These are phyloP conservation scores for Malurus splendens DNA, from an alignment of 2,797 vertebrate species.

Conservation along the genomic window DNA sequence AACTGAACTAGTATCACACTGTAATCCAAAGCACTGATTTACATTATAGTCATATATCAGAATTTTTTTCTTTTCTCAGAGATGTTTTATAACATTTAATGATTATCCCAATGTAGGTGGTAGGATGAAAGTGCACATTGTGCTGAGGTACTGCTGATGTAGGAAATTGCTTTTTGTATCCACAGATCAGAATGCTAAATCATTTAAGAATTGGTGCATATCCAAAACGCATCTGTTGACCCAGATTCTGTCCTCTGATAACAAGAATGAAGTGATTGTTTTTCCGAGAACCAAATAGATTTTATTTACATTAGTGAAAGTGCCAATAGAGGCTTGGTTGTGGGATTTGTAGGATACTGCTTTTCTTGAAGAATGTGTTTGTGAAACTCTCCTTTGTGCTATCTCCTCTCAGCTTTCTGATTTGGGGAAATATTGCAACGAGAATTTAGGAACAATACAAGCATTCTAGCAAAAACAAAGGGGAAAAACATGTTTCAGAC, in stretches of 20 bases:
- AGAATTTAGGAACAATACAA: background rate
- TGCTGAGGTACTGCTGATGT: conserved; percentile 72
- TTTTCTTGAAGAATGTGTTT: conserved; percentile 41
- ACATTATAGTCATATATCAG: conserved; percentile 77
- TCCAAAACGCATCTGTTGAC: conserved; percentile 73
- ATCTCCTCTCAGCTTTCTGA: background rate
- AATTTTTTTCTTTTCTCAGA: conserved; percentile 63
- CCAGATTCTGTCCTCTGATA: conserved; percentile 69
- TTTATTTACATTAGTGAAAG: conserved; percentile 63
- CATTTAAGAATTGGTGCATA: conserved; percentile 73
- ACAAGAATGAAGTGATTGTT: conserved; percentile 72
- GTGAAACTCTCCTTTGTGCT: background rate
- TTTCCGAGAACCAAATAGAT: conserved; percentile 67
- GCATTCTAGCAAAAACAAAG: background rate
- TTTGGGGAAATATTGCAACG: background rate
- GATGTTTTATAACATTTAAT: conserved; percentile 61
- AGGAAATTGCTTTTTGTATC: conserved; percentile 78
- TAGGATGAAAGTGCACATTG: conserved; percentile 43
- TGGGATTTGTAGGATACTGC: conserved; percentile 21
- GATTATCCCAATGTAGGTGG: conserved; percentile 56
- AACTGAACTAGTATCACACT: conserved; percentile 79
- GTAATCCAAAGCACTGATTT: conserved; percentile 82
- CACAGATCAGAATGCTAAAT: conserved; percentile 63
- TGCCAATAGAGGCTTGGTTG: conserved; percentile 40
- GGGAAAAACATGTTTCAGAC: background rate